Base-by-base conservation (phyloP, 2,888 invertebrate genomes). In the Esperia sulphurella region DNA sequence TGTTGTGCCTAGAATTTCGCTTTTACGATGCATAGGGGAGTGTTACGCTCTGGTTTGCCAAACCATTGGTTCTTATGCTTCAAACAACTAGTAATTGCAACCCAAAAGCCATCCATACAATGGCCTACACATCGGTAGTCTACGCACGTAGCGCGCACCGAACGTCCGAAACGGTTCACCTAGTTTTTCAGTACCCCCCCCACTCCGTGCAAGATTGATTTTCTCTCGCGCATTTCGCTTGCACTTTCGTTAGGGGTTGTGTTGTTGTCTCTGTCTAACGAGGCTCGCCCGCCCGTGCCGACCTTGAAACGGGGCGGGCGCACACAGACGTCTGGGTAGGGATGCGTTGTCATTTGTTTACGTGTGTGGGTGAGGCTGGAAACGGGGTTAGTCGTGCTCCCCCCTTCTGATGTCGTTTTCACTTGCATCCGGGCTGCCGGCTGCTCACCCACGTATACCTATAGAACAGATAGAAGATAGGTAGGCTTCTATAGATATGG, bases 151-250 rank as follows among this genome's bases (percentile, higher is more conserved):
- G 53, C 53, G 57, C 57, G 61, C 59, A 64, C 59, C 66, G 64
- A 68, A 64, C 65, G 73, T 71, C 74, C 69, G 68, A 69, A 72
- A 65, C 69, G 77, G 73, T 81, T 88, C 87, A 88, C 88, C 88
- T 89, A 89, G 85, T 87, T 88, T 82, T 79, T 77, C 82, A 75
- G 64, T 54, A 52, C 57, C 75, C 74, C 75, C 75, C 74, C 75
- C 74, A 67, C 77, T 74, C 81, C 81, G 69, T 89, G 88, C 88
- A 88, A 87, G 84, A 89, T 88, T 87, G 89, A 89, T 88, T 87
- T 87, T 88, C 84, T 79, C 75, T 81, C 81, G 62, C 80, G 76
- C 80, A 83, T 83, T 82, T 83, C 79, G 74, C 89, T 85, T 89
- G 89, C 89, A 89, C 83, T 86, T 83, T 84, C 79, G 53, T 58